phyloP scores from a whole-genome alignment of 2,888 invertebrate species.

The Charanyca ferruginea region DNA sequence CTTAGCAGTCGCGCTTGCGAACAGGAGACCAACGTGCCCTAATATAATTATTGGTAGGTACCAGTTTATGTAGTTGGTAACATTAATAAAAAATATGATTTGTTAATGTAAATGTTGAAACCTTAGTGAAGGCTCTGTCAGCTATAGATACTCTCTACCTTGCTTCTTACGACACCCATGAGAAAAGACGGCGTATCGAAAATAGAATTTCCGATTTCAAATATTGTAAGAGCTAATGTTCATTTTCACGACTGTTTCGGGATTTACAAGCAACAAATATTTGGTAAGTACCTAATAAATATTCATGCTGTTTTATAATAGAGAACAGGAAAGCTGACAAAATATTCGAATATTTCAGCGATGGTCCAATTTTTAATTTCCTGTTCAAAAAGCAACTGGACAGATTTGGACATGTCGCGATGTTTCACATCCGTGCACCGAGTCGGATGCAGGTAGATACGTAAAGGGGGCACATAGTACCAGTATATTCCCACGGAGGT shows the following conservation, averaged over 20 bases:
- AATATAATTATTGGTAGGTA: too few relatives aligned
- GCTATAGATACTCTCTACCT: conserved; percentile 3
- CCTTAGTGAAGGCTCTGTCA: conserved; percentile 13
- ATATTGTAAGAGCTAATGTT: conserved; percentile 50
- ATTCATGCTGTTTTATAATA: conserved; percentile 41
- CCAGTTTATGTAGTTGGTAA: not conserved
- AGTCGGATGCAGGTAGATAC: conserved; percentile 1
- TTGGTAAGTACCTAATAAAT: conserved; percentile 40
- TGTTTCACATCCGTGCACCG: not conserved
- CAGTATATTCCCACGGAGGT: conserved; percentile 52
- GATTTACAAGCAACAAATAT: conserved; percentile 51
- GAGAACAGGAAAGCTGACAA: conserved; percentile 16
- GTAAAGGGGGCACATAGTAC: conserved; percentile 26
- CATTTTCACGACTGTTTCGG: conserved; percentile 51
- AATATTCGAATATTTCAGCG: conserved; percentile 29
- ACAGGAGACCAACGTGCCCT: too few relatives aligned
- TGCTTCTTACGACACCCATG: conserved; percentile 38
- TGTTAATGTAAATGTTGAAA: not conserved
- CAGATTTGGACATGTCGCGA: conserved; percentile 26
- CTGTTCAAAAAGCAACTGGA: conserved; percentile 15
- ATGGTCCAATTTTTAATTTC: conserved; percentile 24
- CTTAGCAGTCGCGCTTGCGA: too few relatives aligned
- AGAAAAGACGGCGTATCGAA: conserved; percentile 40
- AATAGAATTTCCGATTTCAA: conserved; percentile 55
- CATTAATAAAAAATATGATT: conserved; percentile 17